These are phyloP conservation scores for Trichacis sp. DNA, from an alignment of 2,888 invertebrate species.

Conservation along the genomic window DNA sequence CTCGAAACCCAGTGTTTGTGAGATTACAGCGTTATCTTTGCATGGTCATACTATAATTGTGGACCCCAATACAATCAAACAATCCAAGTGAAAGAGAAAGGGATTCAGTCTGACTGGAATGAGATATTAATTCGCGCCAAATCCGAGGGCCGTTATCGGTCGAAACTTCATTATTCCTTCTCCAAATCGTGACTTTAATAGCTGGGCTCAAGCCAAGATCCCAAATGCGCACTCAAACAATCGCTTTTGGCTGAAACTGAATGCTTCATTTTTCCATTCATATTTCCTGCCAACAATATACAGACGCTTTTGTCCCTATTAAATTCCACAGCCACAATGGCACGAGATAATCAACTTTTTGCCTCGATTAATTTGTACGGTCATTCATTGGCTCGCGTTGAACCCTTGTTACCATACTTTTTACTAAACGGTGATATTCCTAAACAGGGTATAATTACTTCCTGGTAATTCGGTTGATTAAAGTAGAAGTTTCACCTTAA, in stretches of 20 bases:
- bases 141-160: slow-evolving; percentile 8
- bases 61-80: slow-evolving; percentile 1
- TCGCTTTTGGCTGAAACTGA: background rate
- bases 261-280: too few relatives aligned
- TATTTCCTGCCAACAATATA: too few relatives aligned
- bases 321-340: too few relatives aligned
- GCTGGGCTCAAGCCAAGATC: slow-evolving; percentile 5
- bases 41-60: slow-evolving; percentile 10
- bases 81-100: slow-evolving; percentile 8
- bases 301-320: too few relatives aligned
- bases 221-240: background rate
- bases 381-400: too few relatives aligned
- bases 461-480: too few relatives aligned
- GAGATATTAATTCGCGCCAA: slow-evolving; percentile 12
- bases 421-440: too few relatives aligned
- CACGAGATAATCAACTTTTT: too few relatives aligned
- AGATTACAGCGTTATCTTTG: slow-evolving; percentile 1
- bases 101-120: slow-evolving; percentile 10
- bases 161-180: slow-evolving; percentile 15
- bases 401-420: too few relatives aligned
- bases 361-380: too few relatives aligned
- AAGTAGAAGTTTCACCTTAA: too few relatives aligned
- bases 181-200: slow-evolving; percentile 5
- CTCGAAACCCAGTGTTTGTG: background rate
- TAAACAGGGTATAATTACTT: too few relatives aligned